Percentiles rank a stretch among this genome's conserved stretches.
phyloP scores from a whole-genome alignment of 23 tunicate genomes.

The Ciona savignyi region DNA sequence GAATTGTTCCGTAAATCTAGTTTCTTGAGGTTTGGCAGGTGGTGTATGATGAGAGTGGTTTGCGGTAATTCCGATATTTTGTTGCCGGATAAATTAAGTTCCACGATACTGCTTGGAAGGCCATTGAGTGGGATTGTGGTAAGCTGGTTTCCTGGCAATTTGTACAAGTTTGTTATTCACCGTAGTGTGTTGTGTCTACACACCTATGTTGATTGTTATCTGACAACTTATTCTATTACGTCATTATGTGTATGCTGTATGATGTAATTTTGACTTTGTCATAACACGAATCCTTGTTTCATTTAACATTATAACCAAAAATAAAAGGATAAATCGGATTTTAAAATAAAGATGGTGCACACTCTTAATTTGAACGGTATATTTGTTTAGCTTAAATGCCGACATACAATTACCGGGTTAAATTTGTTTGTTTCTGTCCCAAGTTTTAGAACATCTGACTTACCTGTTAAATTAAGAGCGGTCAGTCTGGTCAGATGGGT shows the following conservation, averaged over 20 bases:
- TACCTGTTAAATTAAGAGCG: conserved; percentile 38
- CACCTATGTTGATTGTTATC: too few relatives aligned
- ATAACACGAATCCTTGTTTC: background rate
- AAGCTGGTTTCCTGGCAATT: conserved; percentile 38
- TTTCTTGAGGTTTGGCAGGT: conserved; percentile 34
- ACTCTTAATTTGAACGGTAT: too few relatives aligned
- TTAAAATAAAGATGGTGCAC: too few relatives aligned
- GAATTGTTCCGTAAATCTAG: conserved; percentile 48
- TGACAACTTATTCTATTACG: too few relatives aligned
- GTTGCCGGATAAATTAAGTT: conserved; percentile 26
- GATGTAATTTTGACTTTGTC: background rate
- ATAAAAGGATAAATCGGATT: too few relatives aligned
- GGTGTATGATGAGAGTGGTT: background rate
- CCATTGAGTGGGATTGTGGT: conserved; percentile 26
- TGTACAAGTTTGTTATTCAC: background rate
- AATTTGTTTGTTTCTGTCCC: too few relatives aligned
- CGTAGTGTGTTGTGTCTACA: background rate
- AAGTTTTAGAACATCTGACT: too few relatives aligned
- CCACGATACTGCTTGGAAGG: conserved; percentile 21
- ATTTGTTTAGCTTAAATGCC: too few relatives aligned
- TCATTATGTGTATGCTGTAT: background rate
- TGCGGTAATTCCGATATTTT: conserved; percentile 30
- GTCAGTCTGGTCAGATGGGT: conserved; percentile 22
- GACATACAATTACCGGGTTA: too few relatives aligned
- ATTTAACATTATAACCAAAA: too few relatives aligned